phyloP scores from a whole-genome alignment of 1,140 invertebrate genomes.

The Drosophila neocordata region DNA sequence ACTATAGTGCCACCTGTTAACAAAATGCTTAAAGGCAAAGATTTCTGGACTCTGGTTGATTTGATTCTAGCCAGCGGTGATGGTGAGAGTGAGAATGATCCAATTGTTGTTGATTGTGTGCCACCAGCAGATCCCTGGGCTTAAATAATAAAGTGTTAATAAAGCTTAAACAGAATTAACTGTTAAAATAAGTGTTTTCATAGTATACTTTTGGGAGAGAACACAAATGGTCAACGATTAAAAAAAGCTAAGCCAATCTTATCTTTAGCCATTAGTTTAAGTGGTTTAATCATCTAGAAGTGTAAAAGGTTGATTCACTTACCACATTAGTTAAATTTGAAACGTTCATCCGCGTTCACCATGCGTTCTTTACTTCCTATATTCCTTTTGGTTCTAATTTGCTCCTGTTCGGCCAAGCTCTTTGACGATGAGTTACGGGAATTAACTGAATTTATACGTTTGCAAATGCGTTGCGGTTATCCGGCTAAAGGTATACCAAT shows the following conservation, averaged over 20 bases:
- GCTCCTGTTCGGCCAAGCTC: constrained; percentile 37
- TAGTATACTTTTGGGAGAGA: constrained; percentile 35
- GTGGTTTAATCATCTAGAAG: constrained; percentile 1
- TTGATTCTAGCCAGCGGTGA: constrained; percentile 66
- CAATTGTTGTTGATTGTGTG: constrained; percentile 70
- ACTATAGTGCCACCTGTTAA: constrained; percentile 69
- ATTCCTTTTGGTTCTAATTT: constrained; percentile 31
- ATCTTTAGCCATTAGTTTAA: constrained; percentile 13
- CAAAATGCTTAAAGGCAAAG: constrained; percentile 74
- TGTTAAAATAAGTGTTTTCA: background rate
- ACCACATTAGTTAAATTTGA: background rate
- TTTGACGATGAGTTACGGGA: constrained; percentile 75
- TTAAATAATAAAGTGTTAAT: constrained; percentile 35
- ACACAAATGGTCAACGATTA: background rate
- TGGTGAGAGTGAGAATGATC: constrained; percentile 68
- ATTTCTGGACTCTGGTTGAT: constrained; percentile 77
- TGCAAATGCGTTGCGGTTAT: constrained; percentile 79
- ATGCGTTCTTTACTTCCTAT: constrained; percentile 50
- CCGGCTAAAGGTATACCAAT: constrained; percentile 57
- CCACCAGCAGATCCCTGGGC: constrained; percentile 74
- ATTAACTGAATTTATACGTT: constrained; percentile 66
- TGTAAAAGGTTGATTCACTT: background rate
- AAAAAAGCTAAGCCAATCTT: constrained; percentile 14
- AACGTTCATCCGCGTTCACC: constrained; percentile 32
- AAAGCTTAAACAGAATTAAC: background rate